Conservation (phyloP, 92 coral and sea anemone genomes). For the Paramuricea clavata region DNA sequence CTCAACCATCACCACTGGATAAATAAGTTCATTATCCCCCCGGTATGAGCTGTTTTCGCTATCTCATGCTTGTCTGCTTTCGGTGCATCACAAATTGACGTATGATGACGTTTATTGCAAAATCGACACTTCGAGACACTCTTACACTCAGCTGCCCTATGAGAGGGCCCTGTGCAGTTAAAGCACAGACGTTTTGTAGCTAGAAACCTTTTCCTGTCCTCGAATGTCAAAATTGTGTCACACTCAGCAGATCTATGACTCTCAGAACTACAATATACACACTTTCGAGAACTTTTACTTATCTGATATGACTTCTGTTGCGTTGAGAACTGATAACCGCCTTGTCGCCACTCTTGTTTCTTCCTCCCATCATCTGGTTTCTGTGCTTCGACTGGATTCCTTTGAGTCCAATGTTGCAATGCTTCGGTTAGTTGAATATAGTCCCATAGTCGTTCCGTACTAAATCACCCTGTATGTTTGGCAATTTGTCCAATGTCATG, state of each 20-base stretch:
- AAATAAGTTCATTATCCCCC: conserved; percentile 50
- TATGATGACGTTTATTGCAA: neutral
- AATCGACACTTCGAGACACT: conserved; percentile 27
- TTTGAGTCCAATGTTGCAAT: conserved; percentile 31
- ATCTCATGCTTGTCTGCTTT: no score
- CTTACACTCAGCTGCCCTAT: conserved; percentile 32
- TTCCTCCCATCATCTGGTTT: conserved; percentile 12
- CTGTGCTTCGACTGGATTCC: conserved; percentile 42
- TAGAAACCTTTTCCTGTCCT: conserved; percentile 49
- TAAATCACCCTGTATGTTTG: conserved; percentile 16
- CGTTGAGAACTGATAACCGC: conserved; percentile 17
- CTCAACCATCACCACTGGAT: conserved; percentile 51
- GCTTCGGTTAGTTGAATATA: conserved; percentile 34
- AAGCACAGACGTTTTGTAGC: conserved; percentile 60
- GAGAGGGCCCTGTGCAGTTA: conserved; percentile 47
- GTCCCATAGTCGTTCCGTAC: conserved; percentile 40
- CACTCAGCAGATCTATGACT: conserved; percentile 62
- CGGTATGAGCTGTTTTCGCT: conserved; percentile 11
- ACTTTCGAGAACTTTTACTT: conserved; percentile 14
- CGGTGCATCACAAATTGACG: conserved; percentile 8
- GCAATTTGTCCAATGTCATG: conserved; percentile 45
- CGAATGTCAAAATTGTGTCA: conserved; percentile 29
- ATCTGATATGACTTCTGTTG: conserved; percentile 29
- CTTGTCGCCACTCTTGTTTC: conserved; percentile 14
- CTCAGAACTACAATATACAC: conserved; percentile 48